Percentiles rank a stretch among this genome's conserved stretches.
Evolutionary conservation across 2,113 vertebrate genomes (phyloP).

Genomic region (Tachysurus vachellii): DNA sequence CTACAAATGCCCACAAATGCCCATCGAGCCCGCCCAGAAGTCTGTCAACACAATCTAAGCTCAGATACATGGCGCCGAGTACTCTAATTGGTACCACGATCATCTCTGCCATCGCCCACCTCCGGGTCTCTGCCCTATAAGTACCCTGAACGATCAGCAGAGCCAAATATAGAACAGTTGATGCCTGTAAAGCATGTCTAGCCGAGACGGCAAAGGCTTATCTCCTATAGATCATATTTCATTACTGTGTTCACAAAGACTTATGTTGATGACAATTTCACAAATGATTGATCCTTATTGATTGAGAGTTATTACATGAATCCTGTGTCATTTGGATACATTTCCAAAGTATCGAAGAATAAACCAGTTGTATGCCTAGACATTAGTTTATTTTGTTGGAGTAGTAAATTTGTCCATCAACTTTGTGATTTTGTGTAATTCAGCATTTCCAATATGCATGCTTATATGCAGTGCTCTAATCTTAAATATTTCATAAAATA

Average conservation of each 20-base stretch:
- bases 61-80: constrained; percentile 71
- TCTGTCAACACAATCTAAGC: constrained; percentile 66
- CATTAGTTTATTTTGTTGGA: not conserved
- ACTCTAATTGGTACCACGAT: constrained; percentile 64
- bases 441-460: not conserved
- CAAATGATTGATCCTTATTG: not conserved
- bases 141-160: constrained; percentile 58
- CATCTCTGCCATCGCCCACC: constrained; percentile 47
- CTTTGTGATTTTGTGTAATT: not conserved
- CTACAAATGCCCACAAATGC: constrained; percentile 42
- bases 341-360: not conserved
- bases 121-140: constrained; percentile 69
- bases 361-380: too few relatives aligned
- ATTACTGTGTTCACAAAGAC: not conserved
- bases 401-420: not conserved
- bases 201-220: not conserved
- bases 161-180: constrained; percentile 66
- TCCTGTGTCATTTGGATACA: not conserved
- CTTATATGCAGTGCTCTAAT: not conserved
- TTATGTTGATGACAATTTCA: not conserved
- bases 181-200: constrained; percentile 28
- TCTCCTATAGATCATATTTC: constrained; percentile 20
- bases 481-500: not conserved
- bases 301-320: not conserved
- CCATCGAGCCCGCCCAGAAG: constrained; percentile 51